Evolutionary conservation across 2,113 vertebrate genomes (phyloP), one percentile per base, ranked within the genome.

Genomic region (Bettongia penicillata): DNA sequence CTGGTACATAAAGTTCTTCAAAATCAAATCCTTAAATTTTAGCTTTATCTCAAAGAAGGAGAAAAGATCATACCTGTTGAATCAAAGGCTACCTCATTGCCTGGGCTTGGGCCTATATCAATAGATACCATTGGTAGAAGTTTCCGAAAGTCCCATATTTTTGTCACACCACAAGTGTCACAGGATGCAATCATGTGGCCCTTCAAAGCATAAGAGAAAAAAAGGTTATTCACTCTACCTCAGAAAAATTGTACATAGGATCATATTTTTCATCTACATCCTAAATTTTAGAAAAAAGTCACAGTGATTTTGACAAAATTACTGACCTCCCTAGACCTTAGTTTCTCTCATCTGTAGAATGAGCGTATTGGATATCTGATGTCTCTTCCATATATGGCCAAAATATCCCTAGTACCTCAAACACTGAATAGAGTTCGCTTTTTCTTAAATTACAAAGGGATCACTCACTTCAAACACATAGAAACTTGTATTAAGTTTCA

Each of bases 131-230:
- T 16, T 0, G 98, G 96, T 1, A 97, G 53, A 0, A 95, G 96
- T n/a, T 98, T 99, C 92, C 98, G 97, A 89, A 99, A 91, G 94
- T 99, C 99, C 99, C 99, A 99, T 8, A 99, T 97, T 94, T 99
- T 99, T 97, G 98, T 52, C 51, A 98, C 53, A 0, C 99, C 98
- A 0, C 97, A 98, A 31, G 98, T 97, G 98, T 99, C 99, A 10
- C 99, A 99, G 94, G 99, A 99, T 49, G 99, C 99, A 91, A 99
- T 94, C 0, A 91, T 94, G 47, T 99, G 98, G 14, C 99, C 98
- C 98, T 99, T 97, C 3, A 93, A 95, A 91, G 90, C 2, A 89
- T 2, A 47, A 68, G 52, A 95, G 51, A 96, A 96, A 96, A 57
- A 89, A 53, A 53, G 24, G 47, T 3, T 48, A 51, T n/a, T 91